These are phyloP conservation scores for Willowsia nigromaculata DNA, from an alignment of 2,888 invertebrate species.

Conservation along the genomic window DNA sequence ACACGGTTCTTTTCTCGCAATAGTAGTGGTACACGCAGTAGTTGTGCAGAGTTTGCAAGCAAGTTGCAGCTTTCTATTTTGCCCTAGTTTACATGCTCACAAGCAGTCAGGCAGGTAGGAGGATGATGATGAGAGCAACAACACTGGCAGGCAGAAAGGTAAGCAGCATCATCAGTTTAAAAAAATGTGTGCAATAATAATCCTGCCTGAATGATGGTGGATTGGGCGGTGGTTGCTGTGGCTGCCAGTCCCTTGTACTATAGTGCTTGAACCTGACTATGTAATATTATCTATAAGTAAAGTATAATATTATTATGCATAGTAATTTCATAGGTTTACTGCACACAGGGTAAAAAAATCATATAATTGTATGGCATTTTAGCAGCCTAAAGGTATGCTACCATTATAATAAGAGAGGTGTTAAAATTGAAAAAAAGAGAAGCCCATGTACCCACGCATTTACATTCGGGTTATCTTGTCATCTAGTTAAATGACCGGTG, in stretches of 20 bases:
- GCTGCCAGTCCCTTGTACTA: conserved; percentile 22
- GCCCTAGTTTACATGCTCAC: conserved; percentile 75
- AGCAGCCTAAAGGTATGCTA: conserved; percentile 23
- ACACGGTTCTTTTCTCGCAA: conserved; percentile 64
- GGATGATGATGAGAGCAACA: conserved; percentile 53
- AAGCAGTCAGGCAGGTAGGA: conserved; percentile 56
- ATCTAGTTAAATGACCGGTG: not conserved
- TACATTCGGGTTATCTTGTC: not conserved
- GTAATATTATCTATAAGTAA: not conserved
- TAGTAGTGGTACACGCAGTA: not conserved
- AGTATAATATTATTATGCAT: no score
- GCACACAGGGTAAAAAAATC: not conserved
- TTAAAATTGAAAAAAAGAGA: conserved; percentile 17
- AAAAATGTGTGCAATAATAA: conserved; percentile 51
- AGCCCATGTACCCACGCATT: conserved; percentile 5
- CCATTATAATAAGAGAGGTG: not conserved
- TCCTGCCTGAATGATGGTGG: conserved; percentile 33
- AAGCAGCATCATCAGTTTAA: conserved; percentile 13
- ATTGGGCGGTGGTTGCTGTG: not conserved
- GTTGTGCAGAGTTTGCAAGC: conserved; percentile 12
- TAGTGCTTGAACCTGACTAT: conserved; percentile 6
- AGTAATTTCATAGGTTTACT: not conserved
- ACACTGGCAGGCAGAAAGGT: conserved; percentile 21
- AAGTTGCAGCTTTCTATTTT: conserved; percentile 74
- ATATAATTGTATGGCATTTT: not conserved